Evolutionary conservation across 2,797 vertebrate species (phyloP), one percentile per base, ranked within the genome.

Genomic region (Semotilus atromaculatus): DNA sequence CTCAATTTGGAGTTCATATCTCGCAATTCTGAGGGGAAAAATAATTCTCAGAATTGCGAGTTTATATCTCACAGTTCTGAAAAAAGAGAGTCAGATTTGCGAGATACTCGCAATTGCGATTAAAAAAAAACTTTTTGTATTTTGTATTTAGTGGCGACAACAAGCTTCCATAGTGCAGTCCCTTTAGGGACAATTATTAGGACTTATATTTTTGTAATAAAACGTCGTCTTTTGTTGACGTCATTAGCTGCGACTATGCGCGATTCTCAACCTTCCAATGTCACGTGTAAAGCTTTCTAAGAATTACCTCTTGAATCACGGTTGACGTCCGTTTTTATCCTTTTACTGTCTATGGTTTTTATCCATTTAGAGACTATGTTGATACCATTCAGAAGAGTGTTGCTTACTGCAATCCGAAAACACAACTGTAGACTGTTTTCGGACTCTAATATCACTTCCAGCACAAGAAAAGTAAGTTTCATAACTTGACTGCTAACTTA

Each of bases 381-480:
- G 40, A 60, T 92, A 84, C 89, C 90, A 8, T 64, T 93, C 60
- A 94, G 92, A 84, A 93, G 89, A 78, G 76, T 77, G 0, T 58
- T 90, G 7, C 78, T 89, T 13, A 23, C 81, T 8, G 85, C 83
- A 29, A 40, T 85, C 71, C 77, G 91, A 81, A 88, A 68, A 26
- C 90, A 89, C 55, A 80, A 75, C 45, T 86, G 88, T 84, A 91
- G 95, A 79, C 62, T 70, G 0, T 93, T 95, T 80, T 95, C 92
- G 55, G 71, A 89, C 0, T 93, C 94, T 0, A 88, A 88, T 45
- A 88, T 79, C 87, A 87, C 83, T 64, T 90, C 87, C 82, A 91
- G 75, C 68, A 72, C 90, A 62, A 94, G 91, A 84, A 95, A 95
- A 88, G 95, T 96, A 89, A 93, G 93, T 80, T 77, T 70, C 4